phyloP scores from a whole-genome alignment of 2,797 vertebrate species.

The Cyclopterus lumpus region DNA sequence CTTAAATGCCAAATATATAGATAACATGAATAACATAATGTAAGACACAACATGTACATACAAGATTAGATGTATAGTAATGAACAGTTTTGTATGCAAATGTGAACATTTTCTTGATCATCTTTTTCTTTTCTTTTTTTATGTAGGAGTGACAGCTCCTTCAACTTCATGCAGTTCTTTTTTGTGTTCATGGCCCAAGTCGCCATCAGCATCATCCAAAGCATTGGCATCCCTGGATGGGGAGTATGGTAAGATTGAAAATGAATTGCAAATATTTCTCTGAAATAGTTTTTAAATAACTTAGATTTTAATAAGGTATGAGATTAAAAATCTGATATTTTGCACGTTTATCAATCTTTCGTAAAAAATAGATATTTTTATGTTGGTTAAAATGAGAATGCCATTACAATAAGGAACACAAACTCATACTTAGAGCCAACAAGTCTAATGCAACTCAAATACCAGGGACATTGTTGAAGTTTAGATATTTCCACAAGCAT shows the following conservation, averaged over 20 bases:
- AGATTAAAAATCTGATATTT: not conserved
- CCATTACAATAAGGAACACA: not conserved
- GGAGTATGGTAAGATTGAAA: constrained; percentile 90
- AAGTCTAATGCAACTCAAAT: constrained; percentile 4
- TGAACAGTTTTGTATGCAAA: not conserved
- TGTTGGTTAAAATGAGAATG: not conserved
- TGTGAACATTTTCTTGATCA: not conserved
- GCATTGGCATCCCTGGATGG: constrained; percentile 97
- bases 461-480: not conserved
- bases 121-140: not conserved
- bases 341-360: not conserved
- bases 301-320: not conserved
- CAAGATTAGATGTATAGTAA: not conserved
- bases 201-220: constrained; percentile 95
- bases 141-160: constrained; percentile 94
- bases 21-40: not conserved
- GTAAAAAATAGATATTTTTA: not conserved
- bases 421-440: not conserved
- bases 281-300: not conserved
- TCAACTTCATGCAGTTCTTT: constrained; percentile 99
- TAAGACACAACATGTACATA: not conserved
- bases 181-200: constrained; percentile 98
- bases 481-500: not conserved
- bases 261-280: not conserved
- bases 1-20: not conserved